Evolutionary conservation across 2,888 invertebrate species (phyloP), one percentile per base, ranked within the genome.

Genomic region (Sminthurides aquaticus): DNA sequence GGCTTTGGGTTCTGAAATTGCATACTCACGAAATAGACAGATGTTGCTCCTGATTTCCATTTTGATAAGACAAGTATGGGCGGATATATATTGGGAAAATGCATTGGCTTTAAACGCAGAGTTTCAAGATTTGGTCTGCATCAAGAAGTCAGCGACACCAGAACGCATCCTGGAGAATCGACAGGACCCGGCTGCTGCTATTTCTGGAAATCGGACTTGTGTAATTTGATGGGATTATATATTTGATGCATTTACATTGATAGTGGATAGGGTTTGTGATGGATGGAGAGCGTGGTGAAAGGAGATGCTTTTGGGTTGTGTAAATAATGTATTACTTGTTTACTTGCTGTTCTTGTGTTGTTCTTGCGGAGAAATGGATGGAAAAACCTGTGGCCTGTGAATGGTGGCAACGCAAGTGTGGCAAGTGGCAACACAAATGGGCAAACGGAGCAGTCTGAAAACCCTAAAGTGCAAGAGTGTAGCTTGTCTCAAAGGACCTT

Each of bases 1-100:
- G 43, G 43, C 5, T 34, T 5, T 15, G 15, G 43, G 15, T 56
- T 43, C 26, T 43, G 57, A 57, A 57, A 62, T 62, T 62, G 62
- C 62, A 54, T 62, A 28, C 61, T 61, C 28, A 52, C 20, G 28
- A 27, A 24, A 22, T 27, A 57, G 57, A 62, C 62, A 62, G 62
- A 62, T 62, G 62, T 62, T 62, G 34, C 34, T 56, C 18, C 49
- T 56, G 62, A 62, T 62, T 62, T 62, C 62, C 62, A 62, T 62
- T 62, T 62, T 62, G 62, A 62, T 62, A 62, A 62, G 62, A 57
- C 62, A 29, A 61, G 27, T 8, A 34, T 34, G 43, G 43, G 8
- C 43, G 15, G 43, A 34, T 34, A n/a, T n/a, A n/a, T n/a, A 34
- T 34, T 34, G 43, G 43, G 43, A n/a, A n/a, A n/a, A n/a, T n/a